Conservation (phyloP, 2,888 invertebrate genomes). For the Sisyra nigra region DNA sequence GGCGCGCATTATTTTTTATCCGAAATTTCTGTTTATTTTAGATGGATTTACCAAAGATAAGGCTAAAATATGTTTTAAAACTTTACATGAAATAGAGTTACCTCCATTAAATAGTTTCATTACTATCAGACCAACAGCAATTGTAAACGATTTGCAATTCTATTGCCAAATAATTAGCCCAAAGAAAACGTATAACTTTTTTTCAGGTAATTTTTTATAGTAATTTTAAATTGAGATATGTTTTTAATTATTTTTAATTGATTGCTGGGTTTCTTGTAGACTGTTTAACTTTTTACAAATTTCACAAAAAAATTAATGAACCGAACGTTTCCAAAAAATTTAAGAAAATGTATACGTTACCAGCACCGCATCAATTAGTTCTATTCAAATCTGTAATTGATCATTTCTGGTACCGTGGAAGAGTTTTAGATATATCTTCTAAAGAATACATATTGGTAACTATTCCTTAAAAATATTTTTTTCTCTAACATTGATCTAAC, state of each 20-base stretch:
- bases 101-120: neutral
- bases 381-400: neutral
- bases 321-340: neutral
- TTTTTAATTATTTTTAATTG: neutral
- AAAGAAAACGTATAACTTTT: no score
- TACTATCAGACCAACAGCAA: neutral
- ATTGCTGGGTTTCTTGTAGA: neutral
- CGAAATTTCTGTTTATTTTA: neutral
- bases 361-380: slow-evolving; percentile 1
- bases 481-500: neutral
- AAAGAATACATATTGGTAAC: neutral
- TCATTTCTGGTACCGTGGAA: slow-evolving; percentile 3
- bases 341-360: slow-evolving; percentile 1
- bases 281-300: neutral
- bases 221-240: neutral
- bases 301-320: slow-evolving; percentile 2
- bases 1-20: neutral
- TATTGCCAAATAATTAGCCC: neutral
- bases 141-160: slow-evolving; percentile 1
- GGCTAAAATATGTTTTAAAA: neutral
- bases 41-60: slow-evolving; percentile 6
- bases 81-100: neutral
- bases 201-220: neutral
- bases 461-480: neutral
- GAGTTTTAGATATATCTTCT: neutral